These are phyloP conservation scores for Cheilosia soror DNA, from an alignment of 2,888 invertebrate genomes.

Conservation along the genomic window DNA sequence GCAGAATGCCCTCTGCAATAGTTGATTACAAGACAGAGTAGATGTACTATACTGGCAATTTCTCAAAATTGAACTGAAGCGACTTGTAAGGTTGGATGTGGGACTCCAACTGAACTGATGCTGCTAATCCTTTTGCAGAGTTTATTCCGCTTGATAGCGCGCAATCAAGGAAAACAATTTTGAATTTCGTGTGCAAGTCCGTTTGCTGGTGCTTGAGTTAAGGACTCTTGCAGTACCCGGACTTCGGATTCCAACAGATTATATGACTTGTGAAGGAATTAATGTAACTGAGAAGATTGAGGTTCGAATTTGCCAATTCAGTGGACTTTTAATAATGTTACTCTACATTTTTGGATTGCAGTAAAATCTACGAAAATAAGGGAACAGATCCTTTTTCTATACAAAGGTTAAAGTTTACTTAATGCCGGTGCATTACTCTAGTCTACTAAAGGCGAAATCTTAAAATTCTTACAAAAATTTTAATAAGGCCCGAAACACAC, in stretches of 20 bases:
- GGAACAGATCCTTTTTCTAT: not conserved
- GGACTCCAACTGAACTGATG: slow-evolving; percentile 19
- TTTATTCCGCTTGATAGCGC: slow-evolving; percentile 62
- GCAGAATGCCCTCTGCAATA: slow-evolving; percentile 42
- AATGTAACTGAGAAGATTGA: slow-evolving; percentile 30
- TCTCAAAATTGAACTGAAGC: slow-evolving; percentile 56
- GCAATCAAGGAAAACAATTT: slow-evolving; percentile 60
- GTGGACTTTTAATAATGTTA: not conserved
- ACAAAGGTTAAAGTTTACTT: not conserved
- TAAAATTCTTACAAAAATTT: too few relatives aligned
- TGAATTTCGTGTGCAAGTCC: slow-evolving; percentile 45
- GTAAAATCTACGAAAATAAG: not conserved
- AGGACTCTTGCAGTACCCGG: slow-evolving; percentile 20
- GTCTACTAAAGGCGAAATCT: too few relatives aligned
- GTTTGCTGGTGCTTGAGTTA: not conserved
- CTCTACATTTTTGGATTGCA: not conserved
- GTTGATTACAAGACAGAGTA: slow-evolving; percentile 51
- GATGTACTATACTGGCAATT: slow-evolving; percentile 38
- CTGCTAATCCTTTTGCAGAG: slow-evolving; percentile 63
- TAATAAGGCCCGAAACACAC: too few relatives aligned
- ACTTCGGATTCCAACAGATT: slow-evolving; percentile 36
- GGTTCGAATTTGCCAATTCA: slow-evolving; percentile 40
- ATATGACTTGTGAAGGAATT: slow-evolving; percentile 20
- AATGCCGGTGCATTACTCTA: too few relatives aligned
- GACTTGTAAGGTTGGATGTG: slow-evolving; percentile 1